Evolutionary conservation across 2,113 vertebrate genomes (phyloP), one percentile per base, ranked within the genome.

Genomic region (Channa argus): DNA sequence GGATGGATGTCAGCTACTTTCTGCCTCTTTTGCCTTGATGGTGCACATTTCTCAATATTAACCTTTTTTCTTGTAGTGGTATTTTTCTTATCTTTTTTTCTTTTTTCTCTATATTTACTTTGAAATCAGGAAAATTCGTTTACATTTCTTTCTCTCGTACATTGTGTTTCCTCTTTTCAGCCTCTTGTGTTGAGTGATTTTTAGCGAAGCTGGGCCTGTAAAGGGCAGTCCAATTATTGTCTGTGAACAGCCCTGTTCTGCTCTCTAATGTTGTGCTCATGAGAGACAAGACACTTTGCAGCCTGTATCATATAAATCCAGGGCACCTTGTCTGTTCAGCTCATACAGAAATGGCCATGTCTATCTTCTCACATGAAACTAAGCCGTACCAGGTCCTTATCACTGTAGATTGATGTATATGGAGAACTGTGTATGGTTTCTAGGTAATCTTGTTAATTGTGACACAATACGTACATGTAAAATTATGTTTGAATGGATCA

Each of bases 201-300:
- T 74, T 14, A 55, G 52, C 7, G 11, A 47, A 70, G 70, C 75
- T 24, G 24, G 51, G 39, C 73, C 41, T 74, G 63, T 71, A 79
- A 87, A 86, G 76, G 73, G 77, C 88, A 88, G 33, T 69, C 56
- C 70, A 74, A 53, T 90, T 83, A 88, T 65, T 74, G 49, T 63
- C 58, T 84, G 78, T 78, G 68, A 84, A 71, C 74, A 68, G 59
- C 46, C 24, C 72, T 60, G 73, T 70, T 78, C 54, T 60, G 73
- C 73, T 78, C 54, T 82, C 60, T 47, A 62, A 51, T 4, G 9
- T 46, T 66, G 56, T 58, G 46, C 71, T 76, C 59, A 59, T 66
- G 61, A 49, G 69, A 76, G 58, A 78, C 54, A 36, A 66, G 69
- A 47, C 64, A 43, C 61, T 54, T 60, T 53, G 77, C 55, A 37